Base-by-base conservation (phyloP, 2,888 invertebrate species). In the Isotomurus palustris region DNA sequence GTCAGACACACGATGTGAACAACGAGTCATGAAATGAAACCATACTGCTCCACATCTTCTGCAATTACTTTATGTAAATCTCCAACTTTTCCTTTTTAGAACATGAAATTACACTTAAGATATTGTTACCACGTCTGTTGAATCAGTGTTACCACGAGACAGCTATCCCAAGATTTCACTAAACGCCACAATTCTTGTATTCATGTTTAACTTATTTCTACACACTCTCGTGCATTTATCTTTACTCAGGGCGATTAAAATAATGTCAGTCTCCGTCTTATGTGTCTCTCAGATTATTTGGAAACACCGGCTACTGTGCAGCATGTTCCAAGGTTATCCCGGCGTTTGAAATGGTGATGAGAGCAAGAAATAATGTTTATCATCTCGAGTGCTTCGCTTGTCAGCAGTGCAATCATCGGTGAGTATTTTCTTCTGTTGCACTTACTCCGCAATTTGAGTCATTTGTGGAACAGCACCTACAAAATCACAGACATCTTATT, bases 261-360 rank as follows among this genome's bases (percentile, higher is more conserved):
- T n/a, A n/a, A n/a, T n/a, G n/a, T n/a, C n/a, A n/a, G n/a, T n/a
- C n/a, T n/a, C n/a, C n/a, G n/a, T 48, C 12, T 6, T 51, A 54
- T 47, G 35, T 56, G 48, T 40, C 43, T 72, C 72, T 4, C 77
- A 88, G 88, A 80, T 81, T 96, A 75, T 96, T 96, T 75, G 95
- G 95, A 54, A 91, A 89, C 74, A 94, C 93, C 17, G 95, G 95
- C 10, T 91, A 91, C 78, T 96, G 96, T 78, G 90, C 95, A 28
- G 95, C 95, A 19, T 97, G 97, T 80, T 88, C 88, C 76, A 96
- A 96, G 79, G 90, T 91, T 75, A 97, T 97, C 75, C 96, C 96
- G 2, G 95, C 96, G 50, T 96, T 95, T 76, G 96, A 97, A 78
- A 94, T 96, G 94, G 96, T 96, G 71, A 97, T 97, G 96, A 82